A percentile compares a stretch with the other conserved stretches of the same genome.
Conservation (phyloP, 2,888 invertebrate genomes). For the Eupithecia dodoneata region DNA sequence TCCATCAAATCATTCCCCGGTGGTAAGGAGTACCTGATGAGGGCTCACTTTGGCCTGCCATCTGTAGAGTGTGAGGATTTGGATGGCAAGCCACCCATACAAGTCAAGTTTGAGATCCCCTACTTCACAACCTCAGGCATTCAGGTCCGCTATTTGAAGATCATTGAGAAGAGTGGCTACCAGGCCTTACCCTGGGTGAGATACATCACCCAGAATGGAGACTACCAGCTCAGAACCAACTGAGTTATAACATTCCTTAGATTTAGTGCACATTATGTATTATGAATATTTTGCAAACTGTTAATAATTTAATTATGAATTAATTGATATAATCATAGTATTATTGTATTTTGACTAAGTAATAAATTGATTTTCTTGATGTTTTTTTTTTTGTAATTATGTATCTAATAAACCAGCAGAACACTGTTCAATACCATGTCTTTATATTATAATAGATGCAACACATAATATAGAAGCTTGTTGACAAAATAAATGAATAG, state of each 20-base stretch:
- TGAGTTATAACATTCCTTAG: slow-evolving; percentile 71
- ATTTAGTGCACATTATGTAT: slow-evolving; percentile 53
- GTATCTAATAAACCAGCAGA: too few species aligned
- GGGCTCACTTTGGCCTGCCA: slow-evolving; percentile 98
- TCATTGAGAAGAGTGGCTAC: slow-evolving; percentile 99
- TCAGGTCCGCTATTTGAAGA: slow-evolving; percentile 98
- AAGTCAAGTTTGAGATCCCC: slow-evolving; percentile 99
- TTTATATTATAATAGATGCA: too few species aligned
- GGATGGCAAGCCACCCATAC: slow-evolving; percentile 98
- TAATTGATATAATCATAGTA: slow-evolving; percentile 61
- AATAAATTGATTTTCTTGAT: slow-evolving; percentile 63
- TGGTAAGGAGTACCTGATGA: slow-evolving; percentile 98
- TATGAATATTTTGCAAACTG: slow-evolving; percentile 64
- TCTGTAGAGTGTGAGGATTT: slow-evolving; percentile 97
- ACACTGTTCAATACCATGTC: too few species aligned
- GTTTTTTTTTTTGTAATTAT: background rate
- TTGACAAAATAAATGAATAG: too few species aligned
- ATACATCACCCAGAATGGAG: slow-evolving; percentile 99
- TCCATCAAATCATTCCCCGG: slow-evolving; percentile 98
- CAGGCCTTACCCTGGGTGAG: slow-evolving; percentile 99
- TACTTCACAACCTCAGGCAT: slow-evolving; percentile 99
- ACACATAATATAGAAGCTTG: too few species aligned
- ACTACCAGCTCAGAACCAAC: slow-evolving; percentile 98
- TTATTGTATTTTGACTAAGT: slow-evolving; percentile 62
- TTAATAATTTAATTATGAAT: slow-evolving; percentile 50